Percentiles rank a stretch among this genome's conserved stretches.
phyloP scores from a whole-genome alignment of 2,797 vertebrate genomes.

The Muscicapa striata region DNA sequence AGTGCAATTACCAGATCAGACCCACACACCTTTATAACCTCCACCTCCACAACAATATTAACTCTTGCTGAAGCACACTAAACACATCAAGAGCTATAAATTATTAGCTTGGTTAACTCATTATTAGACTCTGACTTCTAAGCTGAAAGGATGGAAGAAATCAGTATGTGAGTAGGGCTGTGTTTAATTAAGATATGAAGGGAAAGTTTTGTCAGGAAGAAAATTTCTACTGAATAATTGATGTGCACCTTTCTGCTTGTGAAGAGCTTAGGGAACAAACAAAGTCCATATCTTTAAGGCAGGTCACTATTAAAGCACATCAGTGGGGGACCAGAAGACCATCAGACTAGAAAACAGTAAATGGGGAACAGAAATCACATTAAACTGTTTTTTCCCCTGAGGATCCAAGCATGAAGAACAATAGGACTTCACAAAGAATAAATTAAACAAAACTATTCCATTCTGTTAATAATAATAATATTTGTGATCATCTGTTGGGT shows the following conservation, averaged over 20 bases:
- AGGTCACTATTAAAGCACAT: not conserved
- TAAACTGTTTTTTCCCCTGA: not conserved
- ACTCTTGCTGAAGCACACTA: not conserved
- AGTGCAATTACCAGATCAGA: not conserved
- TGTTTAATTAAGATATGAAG: not conserved
- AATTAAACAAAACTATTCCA: not conserved
- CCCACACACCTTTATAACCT: not conserved
- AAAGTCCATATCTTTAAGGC: not conserved
- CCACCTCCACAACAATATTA: not conserved
- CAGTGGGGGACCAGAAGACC: not conserved
- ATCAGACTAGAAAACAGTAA: not conserved
- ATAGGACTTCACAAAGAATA: not conserved
- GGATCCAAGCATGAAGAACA: not conserved
- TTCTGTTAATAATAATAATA: not conserved
- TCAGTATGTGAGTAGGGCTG: not conserved
- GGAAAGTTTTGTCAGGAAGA: not conserved
- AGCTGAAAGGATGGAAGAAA: not conserved
- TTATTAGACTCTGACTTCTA: not conserved
- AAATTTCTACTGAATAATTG: slow-evolving; percentile 18
- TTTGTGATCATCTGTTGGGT: not conserved
- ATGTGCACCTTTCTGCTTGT: not conserved
- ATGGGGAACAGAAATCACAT: not conserved
- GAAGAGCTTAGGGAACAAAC: slow-evolving; percentile 6
- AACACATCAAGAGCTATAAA: not conserved
- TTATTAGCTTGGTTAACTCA: not conserved